A percentile compares a stretch with the other conserved stretches of the same genome.
phyloP scores from a whole-genome alignment of 2,888 invertebrate genomes.

The Chrysolina haemoptera region DNA sequence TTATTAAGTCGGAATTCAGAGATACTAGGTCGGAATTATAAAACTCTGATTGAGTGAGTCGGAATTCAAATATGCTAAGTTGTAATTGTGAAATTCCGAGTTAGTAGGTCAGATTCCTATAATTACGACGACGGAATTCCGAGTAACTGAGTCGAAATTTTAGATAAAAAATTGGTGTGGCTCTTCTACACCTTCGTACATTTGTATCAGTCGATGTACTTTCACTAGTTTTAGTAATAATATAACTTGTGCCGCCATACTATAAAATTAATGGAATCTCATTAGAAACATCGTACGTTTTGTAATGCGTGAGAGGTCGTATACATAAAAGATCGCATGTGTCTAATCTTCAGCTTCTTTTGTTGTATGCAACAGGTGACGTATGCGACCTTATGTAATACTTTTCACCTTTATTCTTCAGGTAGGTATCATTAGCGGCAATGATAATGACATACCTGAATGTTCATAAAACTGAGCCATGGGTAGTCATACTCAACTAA shows the following conservation, averaged over 20 bases:
- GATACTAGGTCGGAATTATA: no score
- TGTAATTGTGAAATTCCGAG: no score
- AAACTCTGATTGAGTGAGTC: no score
- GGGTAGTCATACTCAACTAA: no score
- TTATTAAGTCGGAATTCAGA: no score
- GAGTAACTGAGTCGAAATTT: no score
- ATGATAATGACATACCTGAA: slow-evolving; percentile 11
- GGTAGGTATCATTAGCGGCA: slow-evolving; percentile 8
- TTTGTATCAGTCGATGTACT: background rate
- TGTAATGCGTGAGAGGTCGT: slow-evolving; percentile 22
- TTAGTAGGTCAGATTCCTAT: no score
- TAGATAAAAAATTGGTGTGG: no score
- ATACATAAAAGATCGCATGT: slow-evolving; percentile 3
- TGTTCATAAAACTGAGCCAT: background rate
- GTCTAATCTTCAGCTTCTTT: slow-evolving; percentile 15
- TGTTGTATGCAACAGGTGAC: slow-evolving; percentile 22
- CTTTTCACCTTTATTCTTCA: slow-evolving; percentile 1
- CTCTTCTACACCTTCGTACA: no score
- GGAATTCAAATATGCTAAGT: no score
- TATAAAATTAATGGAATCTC: slow-evolving; percentile 1
- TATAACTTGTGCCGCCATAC: background rate
- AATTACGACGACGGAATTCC: no score
- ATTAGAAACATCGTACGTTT: background rate
- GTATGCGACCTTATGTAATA: background rate
- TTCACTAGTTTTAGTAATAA: background rate